A percentile compares a stretch with the other conserved stretches of the same genome.
phyloP scores from a whole-genome alignment of 2,113 vertebrate species.

The Phycodurus eques region DNA sequence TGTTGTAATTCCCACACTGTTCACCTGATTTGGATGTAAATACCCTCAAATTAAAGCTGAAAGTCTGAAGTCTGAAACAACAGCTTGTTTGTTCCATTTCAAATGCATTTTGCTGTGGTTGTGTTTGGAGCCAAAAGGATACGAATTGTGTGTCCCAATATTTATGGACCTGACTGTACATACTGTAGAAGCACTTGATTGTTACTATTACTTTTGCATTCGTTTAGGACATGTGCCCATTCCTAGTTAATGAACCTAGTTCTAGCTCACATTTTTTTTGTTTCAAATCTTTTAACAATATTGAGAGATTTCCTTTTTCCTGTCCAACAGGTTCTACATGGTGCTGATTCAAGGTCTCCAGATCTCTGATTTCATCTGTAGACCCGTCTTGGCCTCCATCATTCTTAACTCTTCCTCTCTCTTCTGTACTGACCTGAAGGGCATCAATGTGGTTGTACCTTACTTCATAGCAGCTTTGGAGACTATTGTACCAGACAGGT shows the following conservation, averaged over 20 bases:
- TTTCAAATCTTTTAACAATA: neutral
- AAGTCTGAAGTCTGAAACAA: too few species aligned
- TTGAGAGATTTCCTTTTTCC: neutral
- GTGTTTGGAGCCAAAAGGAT: neutral
- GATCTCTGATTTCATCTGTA: slow-evolving; percentile 91
- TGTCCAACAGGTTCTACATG: slow-evolving; percentile 90
- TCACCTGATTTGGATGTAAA: too few species aligned
- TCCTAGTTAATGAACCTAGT: neutral
- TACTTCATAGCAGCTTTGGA: slow-evolving; percentile 97
- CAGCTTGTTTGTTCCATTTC: too few species aligned
- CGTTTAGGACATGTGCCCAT: neutral
- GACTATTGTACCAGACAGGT: slow-evolving; percentile 96
- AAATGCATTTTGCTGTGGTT: too few species aligned
- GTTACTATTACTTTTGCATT: neutral
- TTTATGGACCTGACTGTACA: too few species aligned
- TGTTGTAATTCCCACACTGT: too few species aligned
- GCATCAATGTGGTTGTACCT: slow-evolving; percentile 92
- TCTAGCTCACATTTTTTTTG: neutral
- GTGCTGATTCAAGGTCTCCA: slow-evolving; percentile 97
- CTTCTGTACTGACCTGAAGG: slow-evolving; percentile 95
- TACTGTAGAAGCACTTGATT: too few species aligned
- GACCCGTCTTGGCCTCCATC: slow-evolving; percentile 91
- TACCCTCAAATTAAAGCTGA: too few species aligned
- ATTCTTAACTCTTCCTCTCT: slow-evolving; percentile 93
- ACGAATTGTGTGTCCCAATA: too few species aligned